A percentile compares a stretch with the other conserved stretches of the same genome.
These are phyloP conservation scores for Leptinotarsa undecemlineata DNA, from an alignment of 1,140 invertebrate genomes.

Conservation along the genomic window DNA sequence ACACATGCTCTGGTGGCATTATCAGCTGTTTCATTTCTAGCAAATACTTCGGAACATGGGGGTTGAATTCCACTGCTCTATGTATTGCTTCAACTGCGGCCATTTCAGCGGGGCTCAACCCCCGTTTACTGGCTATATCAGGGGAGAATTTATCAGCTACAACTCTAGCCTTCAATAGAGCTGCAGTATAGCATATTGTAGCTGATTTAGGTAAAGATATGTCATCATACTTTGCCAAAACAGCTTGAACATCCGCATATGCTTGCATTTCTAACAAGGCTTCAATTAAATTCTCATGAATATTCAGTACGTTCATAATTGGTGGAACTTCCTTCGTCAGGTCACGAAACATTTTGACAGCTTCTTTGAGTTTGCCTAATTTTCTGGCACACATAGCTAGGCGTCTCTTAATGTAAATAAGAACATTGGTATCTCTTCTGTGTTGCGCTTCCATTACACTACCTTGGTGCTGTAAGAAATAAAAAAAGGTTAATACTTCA, in stretches of 20 bases:
- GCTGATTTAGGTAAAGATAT: constrained; percentile 94
- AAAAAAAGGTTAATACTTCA: neutral
- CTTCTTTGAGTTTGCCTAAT: constrained; percentile 90
- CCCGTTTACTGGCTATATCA: constrained; percentile 85
- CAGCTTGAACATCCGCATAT: constrained; percentile 94
- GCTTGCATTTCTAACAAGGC: constrained; percentile 93
- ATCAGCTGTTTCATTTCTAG: constrained; percentile 96
- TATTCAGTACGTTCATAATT: constrained; percentile 94
- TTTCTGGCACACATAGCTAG: constrained; percentile 97
- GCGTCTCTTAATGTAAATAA: constrained; percentile 93
- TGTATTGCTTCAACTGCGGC: constrained; percentile 96
- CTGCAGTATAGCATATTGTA: constrained; percentile 96
- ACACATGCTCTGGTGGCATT: constrained; percentile 94
- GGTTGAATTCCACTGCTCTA: constrained; percentile 97
- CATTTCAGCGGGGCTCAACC: constrained; percentile 88
- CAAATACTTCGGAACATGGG: constrained; percentile 97
- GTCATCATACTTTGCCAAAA: constrained; percentile 96
- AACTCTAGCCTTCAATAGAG: constrained; percentile 87
- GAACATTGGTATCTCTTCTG: constrained; percentile 90
- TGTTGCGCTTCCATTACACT: constrained; percentile 77
- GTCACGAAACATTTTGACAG: constrained; percentile 96
- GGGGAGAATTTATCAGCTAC: constrained; percentile 93
- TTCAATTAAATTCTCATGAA: constrained; percentile 98
- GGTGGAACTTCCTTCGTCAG: constrained; percentile 95
- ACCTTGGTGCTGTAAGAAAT: constrained; percentile 65